Conservation (phyloP, 2,888 invertebrate genomes). For the Coenonympha arcania region DNA sequence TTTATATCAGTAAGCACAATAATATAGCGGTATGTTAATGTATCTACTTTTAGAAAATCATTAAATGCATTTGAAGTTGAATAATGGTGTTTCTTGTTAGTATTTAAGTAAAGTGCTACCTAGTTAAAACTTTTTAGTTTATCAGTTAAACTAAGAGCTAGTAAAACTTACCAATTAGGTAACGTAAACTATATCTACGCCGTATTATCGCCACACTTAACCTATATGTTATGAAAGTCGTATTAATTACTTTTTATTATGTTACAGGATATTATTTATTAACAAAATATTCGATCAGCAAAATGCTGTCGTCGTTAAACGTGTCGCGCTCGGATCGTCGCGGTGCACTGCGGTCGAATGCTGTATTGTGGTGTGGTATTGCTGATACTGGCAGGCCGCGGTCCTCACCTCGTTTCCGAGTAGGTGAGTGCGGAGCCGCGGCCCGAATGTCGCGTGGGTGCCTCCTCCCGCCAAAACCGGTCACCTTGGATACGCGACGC, state of each 20-base stretch:
- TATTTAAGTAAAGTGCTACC: no score
- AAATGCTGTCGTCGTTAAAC: conserved; percentile 58
- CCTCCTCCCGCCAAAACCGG: conserved; percentile 66
- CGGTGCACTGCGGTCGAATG: conserved; percentile 72
- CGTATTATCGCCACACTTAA: background rate
- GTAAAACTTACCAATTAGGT: background rate
- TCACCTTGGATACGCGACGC: conserved; percentile 57
- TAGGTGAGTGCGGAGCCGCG: conserved; percentile 19
- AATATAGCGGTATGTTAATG: no score
- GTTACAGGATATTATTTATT: background rate
- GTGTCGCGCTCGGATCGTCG: conserved; percentile 58
- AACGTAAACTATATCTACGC: background rate
- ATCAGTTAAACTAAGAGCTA: background rate
- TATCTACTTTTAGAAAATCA: no score
- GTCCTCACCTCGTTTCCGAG: no score
- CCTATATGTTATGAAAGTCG: background rate
- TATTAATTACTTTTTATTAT: background rate
- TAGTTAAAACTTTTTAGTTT: background rate
- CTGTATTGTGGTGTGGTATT: conserved; percentile 8
- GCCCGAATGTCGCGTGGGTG: conserved; percentile 45
- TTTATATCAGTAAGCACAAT: no score
- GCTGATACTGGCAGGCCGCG: no score
- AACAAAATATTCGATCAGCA: conserved; percentile 57
- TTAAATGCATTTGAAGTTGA: no score
- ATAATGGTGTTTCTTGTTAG: no score